A percentile compares a stretch with the other conserved stretches of the same genome.
phyloP scores from a whole-genome alignment of 2,888 invertebrate species.

The Unio delphinus region DNA sequence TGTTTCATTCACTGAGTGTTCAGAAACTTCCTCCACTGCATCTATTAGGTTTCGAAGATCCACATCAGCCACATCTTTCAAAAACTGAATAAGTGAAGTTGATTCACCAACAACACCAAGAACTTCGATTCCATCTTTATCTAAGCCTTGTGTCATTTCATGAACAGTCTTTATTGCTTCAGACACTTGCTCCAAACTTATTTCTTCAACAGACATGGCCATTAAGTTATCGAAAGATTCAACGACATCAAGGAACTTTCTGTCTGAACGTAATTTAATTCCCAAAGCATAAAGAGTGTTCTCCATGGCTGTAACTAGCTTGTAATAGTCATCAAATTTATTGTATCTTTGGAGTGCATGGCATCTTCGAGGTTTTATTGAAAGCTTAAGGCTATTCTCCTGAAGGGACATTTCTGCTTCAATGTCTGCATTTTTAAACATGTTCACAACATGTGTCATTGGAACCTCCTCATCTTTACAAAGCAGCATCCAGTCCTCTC shows the following conservation, averaged over 20 bases:
- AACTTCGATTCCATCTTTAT: conserved; percentile 6
- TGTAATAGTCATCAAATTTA: too few relatives aligned
- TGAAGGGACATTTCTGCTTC: too few relatives aligned
- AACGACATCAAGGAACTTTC: conserved; percentile 15
- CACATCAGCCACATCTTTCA: conserved; percentile 28
- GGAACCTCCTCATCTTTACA: conserved; percentile 3
- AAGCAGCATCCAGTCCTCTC: conserved; percentile 17
- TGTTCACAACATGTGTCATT: conserved; percentile 8
- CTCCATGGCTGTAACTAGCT: conserved; percentile 5
- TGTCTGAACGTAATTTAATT: neutral
- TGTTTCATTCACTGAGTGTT: conserved; percentile 41
- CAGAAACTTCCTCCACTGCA: conserved; percentile 49
- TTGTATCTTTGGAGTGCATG: too few relatives aligned
- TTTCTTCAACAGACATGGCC: neutral
- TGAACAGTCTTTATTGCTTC: conserved; percentile 15
- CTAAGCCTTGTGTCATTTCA: conserved; percentile 11
- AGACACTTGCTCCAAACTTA: conserved; percentile 16
- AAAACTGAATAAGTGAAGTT: conserved; percentile 26
- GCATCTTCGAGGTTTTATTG: too few relatives aligned
- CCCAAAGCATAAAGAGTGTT: conserved; percentile 4
- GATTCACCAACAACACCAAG: conserved; percentile 19
- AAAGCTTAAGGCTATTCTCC: too few relatives aligned
- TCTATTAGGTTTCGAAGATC: conserved; percentile 47
- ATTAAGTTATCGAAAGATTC: conserved; percentile 15
- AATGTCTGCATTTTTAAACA: conserved; percentile 2